Conservation (phyloP, 23 tunicate species). For the Pegea sp. region DNA sequence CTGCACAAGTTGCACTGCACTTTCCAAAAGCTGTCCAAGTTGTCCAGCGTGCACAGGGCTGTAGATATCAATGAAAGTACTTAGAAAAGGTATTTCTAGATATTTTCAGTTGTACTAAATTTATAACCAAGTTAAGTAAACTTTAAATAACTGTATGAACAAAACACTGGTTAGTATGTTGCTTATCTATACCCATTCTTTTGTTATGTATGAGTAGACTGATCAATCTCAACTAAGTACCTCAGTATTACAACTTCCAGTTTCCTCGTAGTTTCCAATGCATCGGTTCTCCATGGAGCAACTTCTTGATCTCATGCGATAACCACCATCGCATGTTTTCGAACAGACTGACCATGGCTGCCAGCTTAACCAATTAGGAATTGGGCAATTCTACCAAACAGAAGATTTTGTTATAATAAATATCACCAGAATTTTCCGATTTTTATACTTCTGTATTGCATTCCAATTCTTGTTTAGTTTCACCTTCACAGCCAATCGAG, state of each 20-base stretch:
- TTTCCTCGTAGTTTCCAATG: conserved; percentile 8
- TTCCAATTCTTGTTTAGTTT: not conserved
- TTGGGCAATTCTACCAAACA: too few relatives aligned
- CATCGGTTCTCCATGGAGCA: conserved; percentile 16
- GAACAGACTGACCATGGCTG: conserved; percentile 36
- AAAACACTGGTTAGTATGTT: too few relatives aligned
- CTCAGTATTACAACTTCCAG: conserved; percentile 17
- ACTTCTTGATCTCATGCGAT: conserved; percentile 5
- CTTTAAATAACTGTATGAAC: too few relatives aligned
- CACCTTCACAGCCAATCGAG: conserved; percentile 20
- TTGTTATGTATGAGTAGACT: too few relatives aligned
- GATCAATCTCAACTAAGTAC: too few relatives aligned
- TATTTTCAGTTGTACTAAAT: too few relatives aligned
- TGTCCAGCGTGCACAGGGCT: conserved; percentile 53
- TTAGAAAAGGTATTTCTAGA: too few relatives aligned
- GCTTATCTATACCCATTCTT: too few relatives aligned
- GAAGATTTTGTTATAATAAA: too few relatives aligned
- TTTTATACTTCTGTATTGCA: conserved; percentile 11
- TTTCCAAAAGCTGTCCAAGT: conserved; percentile 21
- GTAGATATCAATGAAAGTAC: too few relatives aligned
- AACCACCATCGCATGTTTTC: conserved; percentile 33
- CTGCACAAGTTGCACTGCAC: conserved; percentile 55
- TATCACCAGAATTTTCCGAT: too few relatives aligned
- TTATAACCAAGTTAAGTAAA: too few relatives aligned
- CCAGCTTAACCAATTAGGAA: conserved; percentile 23